These are phyloP conservation scores for Geodia barretti DNA, from an alignment of 37 sponge, comb jelly and placozoan species.

Conservation along the genomic window DNA sequence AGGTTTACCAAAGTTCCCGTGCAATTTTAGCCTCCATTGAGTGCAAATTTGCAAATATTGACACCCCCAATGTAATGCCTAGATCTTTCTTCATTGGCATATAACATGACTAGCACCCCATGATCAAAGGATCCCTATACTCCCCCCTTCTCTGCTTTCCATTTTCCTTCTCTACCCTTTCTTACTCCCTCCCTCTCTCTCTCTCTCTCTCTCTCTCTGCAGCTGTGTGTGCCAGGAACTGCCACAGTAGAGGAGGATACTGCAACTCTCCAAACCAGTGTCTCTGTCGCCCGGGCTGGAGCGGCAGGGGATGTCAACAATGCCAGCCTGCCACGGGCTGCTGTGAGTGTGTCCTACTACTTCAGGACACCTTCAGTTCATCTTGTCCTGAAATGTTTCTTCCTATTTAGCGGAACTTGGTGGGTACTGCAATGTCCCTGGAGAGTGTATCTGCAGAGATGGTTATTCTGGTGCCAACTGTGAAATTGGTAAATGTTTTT, in stretches of 20 bases:
- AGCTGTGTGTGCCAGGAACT: background rate
- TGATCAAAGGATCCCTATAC: too few species aligned
- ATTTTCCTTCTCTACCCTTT: background rate
- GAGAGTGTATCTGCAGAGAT: conserved; percentile 62
- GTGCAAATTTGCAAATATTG: too few species aligned
- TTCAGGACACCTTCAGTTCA: too few species aligned
- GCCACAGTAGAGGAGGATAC: background rate
- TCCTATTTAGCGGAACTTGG: conserved; percentile 9
- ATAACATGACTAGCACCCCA: too few species aligned
- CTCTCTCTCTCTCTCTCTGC: background rate
- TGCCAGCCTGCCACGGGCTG: background rate
- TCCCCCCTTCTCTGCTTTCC: conserved; percentile 1
- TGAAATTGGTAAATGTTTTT: conserved; percentile 24
- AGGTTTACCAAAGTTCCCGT: too few species aligned
- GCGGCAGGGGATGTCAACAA: background rate
- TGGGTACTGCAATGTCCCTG: conserved; percentile 33
- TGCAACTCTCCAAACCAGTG: background rate
- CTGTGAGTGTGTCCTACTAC: background rate
- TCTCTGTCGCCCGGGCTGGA: background rate
- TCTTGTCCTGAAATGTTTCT: too few species aligned
- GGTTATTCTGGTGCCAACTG: conserved; percentile 75
- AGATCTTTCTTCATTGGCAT: too few species aligned
- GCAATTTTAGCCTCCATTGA: too few species aligned
- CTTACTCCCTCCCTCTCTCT: conserved; percentile 8
- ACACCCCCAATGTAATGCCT: too few species aligned